A percentile compares a stretch with the other conserved stretches of the same genome.
phyloP scores from a whole-genome alignment of 1,140 invertebrate genomes.

The Leptestheria dahalacensis region DNA sequence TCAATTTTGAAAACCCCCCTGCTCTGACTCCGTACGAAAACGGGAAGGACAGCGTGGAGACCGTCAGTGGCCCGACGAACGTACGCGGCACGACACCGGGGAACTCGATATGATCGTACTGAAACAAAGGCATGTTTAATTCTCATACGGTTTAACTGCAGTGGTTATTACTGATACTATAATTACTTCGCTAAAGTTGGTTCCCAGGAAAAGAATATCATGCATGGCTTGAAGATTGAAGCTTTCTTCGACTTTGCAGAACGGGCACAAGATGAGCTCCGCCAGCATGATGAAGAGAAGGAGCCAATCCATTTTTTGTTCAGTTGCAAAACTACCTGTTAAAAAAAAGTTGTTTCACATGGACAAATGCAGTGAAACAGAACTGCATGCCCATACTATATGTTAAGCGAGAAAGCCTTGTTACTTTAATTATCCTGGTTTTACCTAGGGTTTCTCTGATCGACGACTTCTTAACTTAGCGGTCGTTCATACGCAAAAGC shows the following conservation, averaged over 20 bases:
- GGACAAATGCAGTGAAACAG: too few relatives aligned
- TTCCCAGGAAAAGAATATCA: constrained; percentile 79
- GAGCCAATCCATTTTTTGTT: constrained; percentile 10
- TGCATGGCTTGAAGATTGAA: constrained; percentile 97
- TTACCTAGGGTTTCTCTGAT: background rate
- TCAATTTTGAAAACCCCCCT: constrained; percentile 66
- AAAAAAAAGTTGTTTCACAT: too few relatives aligned
- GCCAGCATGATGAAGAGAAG: background rate
- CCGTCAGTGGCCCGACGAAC: constrained; percentile 81
- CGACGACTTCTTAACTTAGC: background rate
- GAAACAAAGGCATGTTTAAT: too few relatives aligned
- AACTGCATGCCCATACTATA: too few relatives aligned
- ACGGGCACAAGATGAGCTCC: constrained; percentile 74
- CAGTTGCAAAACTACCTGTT: background rate
- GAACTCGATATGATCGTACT: constrained; percentile 98
- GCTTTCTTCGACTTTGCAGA: constrained; percentile 98
- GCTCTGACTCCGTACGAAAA: constrained; percentile 49
- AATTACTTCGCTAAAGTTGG: constrained; percentile 66
- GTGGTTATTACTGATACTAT: background rate
- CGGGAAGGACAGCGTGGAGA: constrained; percentile 63
- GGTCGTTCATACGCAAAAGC: too few relatives aligned
- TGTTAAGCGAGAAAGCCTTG: too few relatives aligned
- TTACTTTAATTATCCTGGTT: background rate
- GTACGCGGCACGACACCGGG: constrained; percentile 95
- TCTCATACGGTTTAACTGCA: too few relatives aligned